Base-by-base conservation (phyloP, 2,888 invertebrate species). In the Mactromeris polynyma region DNA sequence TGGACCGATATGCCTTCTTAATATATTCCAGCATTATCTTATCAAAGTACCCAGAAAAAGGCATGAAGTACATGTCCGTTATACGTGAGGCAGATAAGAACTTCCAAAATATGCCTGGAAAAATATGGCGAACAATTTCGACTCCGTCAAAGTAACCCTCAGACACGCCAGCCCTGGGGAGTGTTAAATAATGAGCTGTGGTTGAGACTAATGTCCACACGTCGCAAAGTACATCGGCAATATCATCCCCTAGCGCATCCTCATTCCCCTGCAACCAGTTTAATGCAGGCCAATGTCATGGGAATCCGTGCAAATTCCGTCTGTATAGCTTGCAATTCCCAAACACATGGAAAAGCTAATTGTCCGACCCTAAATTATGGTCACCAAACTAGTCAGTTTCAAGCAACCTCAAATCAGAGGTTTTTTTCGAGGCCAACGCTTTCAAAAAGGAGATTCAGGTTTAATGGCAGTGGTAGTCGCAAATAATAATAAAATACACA, bases 1-100 rank as follows among this genome's bases (percentile, higher is more conserved):
- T 87, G 86, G 86, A 79, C 87, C 6, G 86, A 87, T 78, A 82
- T 82, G 11, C 78, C 1, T 77, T 87, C 21, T 87, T 54, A 19
- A 69, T 77, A 78, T 51, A n/a, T n/a, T n/a, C n/a, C n/a, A n/a
- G 21, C 31, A 83, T 87, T 40, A 77, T 51, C 46, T 11, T 82
- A 4, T 33, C 40, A 14, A 33, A 54, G 0, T 14, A 40, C 21
- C 83, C 77, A 31, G 36, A 58, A 1, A 26, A 73, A 21, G 11
- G 26, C 4, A 21, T 82, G 0, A 33, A 78, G 21, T 87, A 87
- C 31, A 82, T 82, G 82, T 69, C 51, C 33, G 54, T 77, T 17
- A 82, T 87, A 36, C 11, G 87, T 3, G 82, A 82, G 0, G 40
- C 81, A 21, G 51, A 42, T 2, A 7, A 2, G 7, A 40, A 26